Evolutionary conservation across 2,113 vertebrate species (phyloP).

Genomic region (Notechis scutatus): DNA sequence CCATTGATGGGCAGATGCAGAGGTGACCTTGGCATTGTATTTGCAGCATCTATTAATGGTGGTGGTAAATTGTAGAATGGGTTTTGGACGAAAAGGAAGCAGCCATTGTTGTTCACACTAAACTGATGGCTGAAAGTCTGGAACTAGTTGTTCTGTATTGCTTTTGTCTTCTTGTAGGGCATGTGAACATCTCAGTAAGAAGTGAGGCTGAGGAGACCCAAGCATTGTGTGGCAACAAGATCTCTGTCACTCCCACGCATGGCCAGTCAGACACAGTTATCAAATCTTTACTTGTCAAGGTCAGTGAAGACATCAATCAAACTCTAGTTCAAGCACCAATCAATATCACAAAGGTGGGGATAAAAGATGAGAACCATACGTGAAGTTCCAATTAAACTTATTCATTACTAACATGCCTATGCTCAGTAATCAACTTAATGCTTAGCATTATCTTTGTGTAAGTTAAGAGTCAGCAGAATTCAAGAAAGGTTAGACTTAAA

Average conservation of each 20-base stretch:
- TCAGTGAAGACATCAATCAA: slow-evolving; percentile 29
- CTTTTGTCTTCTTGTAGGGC: slow-evolving; percentile 37
- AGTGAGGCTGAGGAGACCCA: slow-evolving; percentile 45
- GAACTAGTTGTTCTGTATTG: not conserved
- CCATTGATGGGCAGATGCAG: not conserved
- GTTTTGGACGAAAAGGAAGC: not conserved
- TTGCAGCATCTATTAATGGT: not conserved
- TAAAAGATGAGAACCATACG: too few species aligned
- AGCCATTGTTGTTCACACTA: too few species aligned
- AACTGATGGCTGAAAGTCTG: not conserved
- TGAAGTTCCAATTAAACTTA: too few species aligned
- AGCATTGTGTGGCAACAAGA: slow-evolving; percentile 38
- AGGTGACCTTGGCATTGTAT: not conserved
- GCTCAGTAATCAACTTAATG: too few species aligned
- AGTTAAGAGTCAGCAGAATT: too few species aligned
- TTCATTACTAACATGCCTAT: too few species aligned
- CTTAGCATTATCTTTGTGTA: too few species aligned
- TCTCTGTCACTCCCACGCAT: slow-evolving; percentile 45
- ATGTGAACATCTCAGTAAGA: slow-evolving; percentile 50
- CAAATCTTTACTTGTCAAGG: slow-evolving; percentile 68
- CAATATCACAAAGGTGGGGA: too few species aligned
- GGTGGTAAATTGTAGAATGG: not conserved
- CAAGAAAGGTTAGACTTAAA: too few species aligned
- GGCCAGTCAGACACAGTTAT: slow-evolving; percentile 54
- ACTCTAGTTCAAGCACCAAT: not conserved